A percentile compares a stretch with the other conserved stretches of the same genome.
Evolutionary conservation across 2,888 invertebrate species (phyloP).

Genomic region (Mythimna impura): DNA sequence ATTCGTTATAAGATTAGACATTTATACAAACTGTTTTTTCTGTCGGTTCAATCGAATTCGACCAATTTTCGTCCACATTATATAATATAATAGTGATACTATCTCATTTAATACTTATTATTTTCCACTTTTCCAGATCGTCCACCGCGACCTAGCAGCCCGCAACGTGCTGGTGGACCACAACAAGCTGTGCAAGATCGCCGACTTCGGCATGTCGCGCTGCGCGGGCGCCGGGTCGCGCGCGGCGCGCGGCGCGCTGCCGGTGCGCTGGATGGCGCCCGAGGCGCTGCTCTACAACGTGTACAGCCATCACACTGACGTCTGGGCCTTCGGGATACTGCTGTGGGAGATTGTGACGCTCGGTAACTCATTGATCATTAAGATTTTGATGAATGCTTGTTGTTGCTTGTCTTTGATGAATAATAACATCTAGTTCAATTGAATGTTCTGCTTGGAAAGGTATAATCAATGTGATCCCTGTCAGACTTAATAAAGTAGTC

Average conservation of each 20-base stretch:
- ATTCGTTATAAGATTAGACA: no score
- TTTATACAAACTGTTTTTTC: no score
- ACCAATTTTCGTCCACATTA: no score
- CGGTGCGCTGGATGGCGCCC: slow-evolving; percentile 96
- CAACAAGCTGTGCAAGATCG: slow-evolving; percentile 96
- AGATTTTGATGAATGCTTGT: background rate
- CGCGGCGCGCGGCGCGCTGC: slow-evolving; percentile 91
- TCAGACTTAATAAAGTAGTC: no score
- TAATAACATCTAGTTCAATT: no score
- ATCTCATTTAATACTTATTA: no score
- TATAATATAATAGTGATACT: no score
- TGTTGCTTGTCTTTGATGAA: no score
- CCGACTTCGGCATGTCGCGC: slow-evolving; percentile 96
- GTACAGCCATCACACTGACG: slow-evolving; percentile 95
- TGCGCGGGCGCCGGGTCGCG: slow-evolving; percentile 86
- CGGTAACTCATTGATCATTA: slow-evolving; percentile 86
- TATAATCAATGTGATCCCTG: no score
- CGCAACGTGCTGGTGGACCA: slow-evolving; percentile 95
- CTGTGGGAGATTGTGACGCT: slow-evolving; percentile 97
- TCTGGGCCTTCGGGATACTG: slow-evolving; percentile 96
- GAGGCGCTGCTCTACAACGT: slow-evolving; percentile 94
- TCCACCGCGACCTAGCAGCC: slow-evolving; percentile 96
- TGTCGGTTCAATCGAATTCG: no score
- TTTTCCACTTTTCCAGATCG: slow-evolving; percentile 91
- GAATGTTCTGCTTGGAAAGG: no score